phyloP scores from a whole-genome alignment of 23 tunicate genomes.

The Diplosoma virens region DNA sequence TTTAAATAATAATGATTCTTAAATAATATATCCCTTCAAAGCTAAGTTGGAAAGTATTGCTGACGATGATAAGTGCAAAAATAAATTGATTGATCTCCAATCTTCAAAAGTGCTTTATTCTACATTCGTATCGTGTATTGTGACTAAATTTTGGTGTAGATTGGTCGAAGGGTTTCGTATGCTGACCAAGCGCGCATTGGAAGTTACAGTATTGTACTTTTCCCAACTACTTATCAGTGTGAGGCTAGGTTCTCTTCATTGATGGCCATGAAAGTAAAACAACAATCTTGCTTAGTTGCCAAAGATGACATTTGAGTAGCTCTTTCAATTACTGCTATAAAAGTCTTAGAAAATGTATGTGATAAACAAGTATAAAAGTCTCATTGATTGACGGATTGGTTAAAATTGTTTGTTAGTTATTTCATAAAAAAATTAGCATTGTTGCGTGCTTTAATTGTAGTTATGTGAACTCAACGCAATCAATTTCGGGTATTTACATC shows the following conservation, averaged over 20 bases:
- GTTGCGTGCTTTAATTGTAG: neutral
- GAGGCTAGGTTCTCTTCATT: too few relatives aligned
- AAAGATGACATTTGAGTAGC: neutral
- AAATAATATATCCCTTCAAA: neutral
- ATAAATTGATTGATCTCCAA: too few relatives aligned
- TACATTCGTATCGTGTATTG: too few relatives aligned
- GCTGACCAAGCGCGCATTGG: constrained; percentile 1
- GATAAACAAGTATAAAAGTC: neutral
- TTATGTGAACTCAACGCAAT: neutral
- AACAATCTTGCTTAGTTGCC: neutral
- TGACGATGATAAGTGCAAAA: too few relatives aligned
- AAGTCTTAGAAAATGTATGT: too few relatives aligned
- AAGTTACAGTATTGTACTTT: neutral
- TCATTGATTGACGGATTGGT: neutral
- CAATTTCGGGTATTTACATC: neutral
- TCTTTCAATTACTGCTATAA: neutral
- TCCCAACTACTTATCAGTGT: neutral
- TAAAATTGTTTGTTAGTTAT: neutral
- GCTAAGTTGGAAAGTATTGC: neutral
- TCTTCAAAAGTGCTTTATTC: too few relatives aligned
- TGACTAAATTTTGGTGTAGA: too few relatives aligned
- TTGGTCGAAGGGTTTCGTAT: too few relatives aligned
- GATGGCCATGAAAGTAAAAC: neutral
- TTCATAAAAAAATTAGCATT: neutral
- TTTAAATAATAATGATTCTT: neutral